These are phyloP conservation scores for Temnothorax longispinosus DNA, from an alignment of 1,140 invertebrate species.

Conservation along the genomic window DNA sequence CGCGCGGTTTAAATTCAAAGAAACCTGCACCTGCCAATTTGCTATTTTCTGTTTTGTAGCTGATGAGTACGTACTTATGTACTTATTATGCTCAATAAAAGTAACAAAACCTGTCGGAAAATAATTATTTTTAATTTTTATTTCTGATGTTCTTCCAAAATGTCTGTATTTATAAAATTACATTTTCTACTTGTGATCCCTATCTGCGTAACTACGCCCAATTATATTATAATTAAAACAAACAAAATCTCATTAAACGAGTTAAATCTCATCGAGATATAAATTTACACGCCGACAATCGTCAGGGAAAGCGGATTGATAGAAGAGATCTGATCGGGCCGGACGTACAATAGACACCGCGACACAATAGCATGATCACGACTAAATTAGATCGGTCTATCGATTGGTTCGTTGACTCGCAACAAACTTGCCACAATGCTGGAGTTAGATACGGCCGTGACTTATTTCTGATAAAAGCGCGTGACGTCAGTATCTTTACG, in stretches of 20 bases:
- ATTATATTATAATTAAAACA: conserved; percentile 19
- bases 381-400: conserved; percentile 52
- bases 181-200: not conserved
- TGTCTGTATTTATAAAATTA: not conserved
- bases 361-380: conserved; percentile 51
- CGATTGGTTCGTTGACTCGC: conserved; percentile 50
- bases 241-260: not conserved
- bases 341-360: conserved; percentile 14
- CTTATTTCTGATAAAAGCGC: conserved; percentile 15
- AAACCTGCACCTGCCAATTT: not conserved
- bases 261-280: not conserved
- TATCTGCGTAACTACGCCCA: not conserved
- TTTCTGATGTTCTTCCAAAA: not conserved
- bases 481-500: conserved; percentile 37
- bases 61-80: not conserved
- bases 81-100: not conserved
- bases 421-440: conserved; percentile 29
- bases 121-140: conserved; percentile 5
- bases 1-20: not conserved
- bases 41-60: not conserved
- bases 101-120: not conserved
- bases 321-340: not conserved
- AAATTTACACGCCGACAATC: conserved; percentile 32
- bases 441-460: conserved; percentile 5
- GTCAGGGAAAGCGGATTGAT: not conserved